These are phyloP conservation scores for Galerucella pusilla DNA, from an alignment of 2,888 invertebrate species.

Conservation along the genomic window DNA sequence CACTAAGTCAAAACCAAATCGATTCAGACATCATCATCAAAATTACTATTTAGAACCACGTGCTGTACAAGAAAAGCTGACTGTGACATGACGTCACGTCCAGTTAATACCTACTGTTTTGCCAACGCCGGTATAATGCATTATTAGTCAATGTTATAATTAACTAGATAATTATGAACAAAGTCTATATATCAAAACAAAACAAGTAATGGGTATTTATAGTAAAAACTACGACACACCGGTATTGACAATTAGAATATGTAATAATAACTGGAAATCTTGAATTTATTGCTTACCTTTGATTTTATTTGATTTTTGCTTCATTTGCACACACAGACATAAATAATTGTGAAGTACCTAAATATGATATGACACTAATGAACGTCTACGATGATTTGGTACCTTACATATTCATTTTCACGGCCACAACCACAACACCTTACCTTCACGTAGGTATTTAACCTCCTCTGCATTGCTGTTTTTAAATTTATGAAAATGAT, in stretches of 20 bases:
- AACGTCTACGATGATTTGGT: background rate
- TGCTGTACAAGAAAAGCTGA: too few species aligned
- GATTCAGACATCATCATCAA: too few species aligned
- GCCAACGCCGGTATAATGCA: background rate
- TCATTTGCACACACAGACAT: slow-evolving; percentile 8
- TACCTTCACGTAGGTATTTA: slow-evolving; percentile 7
- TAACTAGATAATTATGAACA: slow-evolving; percentile 1
- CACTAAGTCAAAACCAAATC: too few species aligned
- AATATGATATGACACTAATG: background rate
- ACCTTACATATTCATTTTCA: slow-evolving; percentile 34
- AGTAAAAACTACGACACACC: background rate
- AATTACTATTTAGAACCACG: too few species aligned
- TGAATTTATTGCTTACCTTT: background rate
- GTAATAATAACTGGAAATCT: background rate
- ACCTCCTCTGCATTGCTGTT: slow-evolving; percentile 37
- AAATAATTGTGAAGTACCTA: background rate
- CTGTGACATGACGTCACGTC: too few species aligned
- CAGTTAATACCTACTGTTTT: background rate
- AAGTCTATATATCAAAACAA: background rate
- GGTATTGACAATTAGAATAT: background rate
- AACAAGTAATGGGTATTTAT: background rate
- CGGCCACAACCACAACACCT: slow-evolving; percentile 36
- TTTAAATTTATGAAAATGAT: slow-evolving; percentile 19
- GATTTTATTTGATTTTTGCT: slow-evolving; percentile 22
- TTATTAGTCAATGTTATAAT: too few species aligned